A percentile compares a stretch with the other conserved stretches of the same genome.
Evolutionary conservation across 2,888 invertebrate genomes (phyloP).

Genomic region (Orchesellides sinensis): DNA sequence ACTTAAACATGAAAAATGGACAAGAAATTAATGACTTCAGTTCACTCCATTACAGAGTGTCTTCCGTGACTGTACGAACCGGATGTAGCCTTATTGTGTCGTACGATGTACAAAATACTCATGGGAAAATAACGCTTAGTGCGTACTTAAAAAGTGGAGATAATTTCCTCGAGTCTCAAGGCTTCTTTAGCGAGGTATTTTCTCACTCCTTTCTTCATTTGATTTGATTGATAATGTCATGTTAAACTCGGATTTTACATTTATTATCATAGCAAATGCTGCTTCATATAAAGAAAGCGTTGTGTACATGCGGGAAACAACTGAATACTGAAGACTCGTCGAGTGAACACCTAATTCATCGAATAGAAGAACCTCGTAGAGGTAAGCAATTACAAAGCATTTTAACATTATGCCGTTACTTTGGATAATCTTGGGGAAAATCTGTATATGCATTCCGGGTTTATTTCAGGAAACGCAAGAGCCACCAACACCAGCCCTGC

Average conservation of each 20-base stretch:
- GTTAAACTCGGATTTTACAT: not conserved
- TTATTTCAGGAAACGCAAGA: too few relatives aligned
- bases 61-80: not conserved
- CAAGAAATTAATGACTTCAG: not conserved
- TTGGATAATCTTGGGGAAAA: not conserved
- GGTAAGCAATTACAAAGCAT: not conserved
- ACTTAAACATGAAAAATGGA: not conserved
- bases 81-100: not conserved
- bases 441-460: not conserved
- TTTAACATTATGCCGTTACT: not conserved
- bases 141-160: conserved; percentile 2
- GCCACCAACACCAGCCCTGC: too few relatives aligned
- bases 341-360: too few relatives aligned
- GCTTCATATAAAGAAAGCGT: not conserved
- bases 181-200: conserved; percentile 4
- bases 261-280: not conserved
- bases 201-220: not conserved
- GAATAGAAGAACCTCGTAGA: not conserved
- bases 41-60: not conserved
- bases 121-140: not conserved
- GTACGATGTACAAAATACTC: not conserved
- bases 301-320: too few relatives aligned
- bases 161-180: not conserved
- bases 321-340: too few relatives aligned
- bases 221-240: too few relatives aligned